phyloP scores from a whole-genome alignment of 2,888 invertebrate genomes.

The Atethmia centrago region DNA sequence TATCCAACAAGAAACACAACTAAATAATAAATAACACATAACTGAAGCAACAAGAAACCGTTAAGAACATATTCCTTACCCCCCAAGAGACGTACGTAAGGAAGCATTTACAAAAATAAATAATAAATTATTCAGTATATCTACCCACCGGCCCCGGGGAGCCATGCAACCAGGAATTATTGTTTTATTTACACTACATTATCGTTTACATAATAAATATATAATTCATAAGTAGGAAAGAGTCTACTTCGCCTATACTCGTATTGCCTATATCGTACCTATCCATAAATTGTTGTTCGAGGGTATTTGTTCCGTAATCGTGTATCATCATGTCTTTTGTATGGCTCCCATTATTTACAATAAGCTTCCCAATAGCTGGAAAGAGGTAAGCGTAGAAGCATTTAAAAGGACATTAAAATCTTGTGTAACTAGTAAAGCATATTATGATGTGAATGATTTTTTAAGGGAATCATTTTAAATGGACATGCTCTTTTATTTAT shows the following conservation, averaged over 20 bases:
- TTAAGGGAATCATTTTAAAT: too few relatives aligned
- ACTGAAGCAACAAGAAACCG: conserved; percentile 31
- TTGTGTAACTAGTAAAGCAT: too few relatives aligned
- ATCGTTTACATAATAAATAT: conserved; percentile 53
- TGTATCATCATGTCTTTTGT: too few relatives aligned
- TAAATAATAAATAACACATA: conserved; percentile 29
- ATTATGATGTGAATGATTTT: too few relatives aligned
- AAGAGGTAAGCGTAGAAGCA: too few relatives aligned
- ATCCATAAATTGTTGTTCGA: not conserved
- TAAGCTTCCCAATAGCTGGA: too few relatives aligned
- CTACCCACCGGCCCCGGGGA: not conserved
- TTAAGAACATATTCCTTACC: conserved; percentile 36
- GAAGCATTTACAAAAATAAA: conserved; percentile 41
- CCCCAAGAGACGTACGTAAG: conserved; percentile 26
- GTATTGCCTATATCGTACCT: not conserved
- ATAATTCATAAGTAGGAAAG: conserved; percentile 31
- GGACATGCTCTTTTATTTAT: too few relatives aligned
- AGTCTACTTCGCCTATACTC: conserved; percentile 19
- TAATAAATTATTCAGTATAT: conserved; percentile 46
- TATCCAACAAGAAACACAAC: not conserved
- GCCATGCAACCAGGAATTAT: conserved; percentile 37
- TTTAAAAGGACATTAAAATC: too few relatives aligned
- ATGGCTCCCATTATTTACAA: too few relatives aligned
- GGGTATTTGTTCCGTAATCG: not conserved
- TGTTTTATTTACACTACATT: conserved; percentile 54